Base-by-base conservation (phyloP, 2,797 vertebrate species). In the Tragelaphus oryx region DNA sequence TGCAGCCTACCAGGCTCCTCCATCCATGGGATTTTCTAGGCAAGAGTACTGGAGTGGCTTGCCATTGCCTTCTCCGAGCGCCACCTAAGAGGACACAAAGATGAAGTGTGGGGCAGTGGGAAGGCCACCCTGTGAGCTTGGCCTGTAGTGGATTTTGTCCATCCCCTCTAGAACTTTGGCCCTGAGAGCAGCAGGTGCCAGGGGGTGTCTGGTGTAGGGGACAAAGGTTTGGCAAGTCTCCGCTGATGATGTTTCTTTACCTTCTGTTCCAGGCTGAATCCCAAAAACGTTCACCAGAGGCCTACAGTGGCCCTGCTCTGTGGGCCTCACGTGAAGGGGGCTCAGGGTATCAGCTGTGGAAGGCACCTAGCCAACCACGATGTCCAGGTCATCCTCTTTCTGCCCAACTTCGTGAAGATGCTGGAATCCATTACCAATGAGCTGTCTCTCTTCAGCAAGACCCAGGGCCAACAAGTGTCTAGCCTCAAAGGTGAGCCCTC, bases 371-470 rank as follows among this genome's bases (percentile, higher is more conserved):
- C 99, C 97, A 99, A 99, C 98, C 99, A 99, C 0, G 99, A 99
- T 5, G 99, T 99, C 33, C 99, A 99, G 7, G 98, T 99, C 90
- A 98, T 99, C 95, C 99, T 99, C 82, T 99, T 99, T 97, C 98
- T 99, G 54, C 99, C 99, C 79, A 99, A 99, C 97, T 99, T 99
- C 83, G 99, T 99, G 92, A 99, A 99, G 98, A 99, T 99, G 99
- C 98, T 99, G 26, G 99, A 99, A 94, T 99, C 99, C 1, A 99
- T 99, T 97, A 99, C 99, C 97, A 99, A 99, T 0, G 99, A 99
- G 96, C 97, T 99, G 52, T 99, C 98, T 22, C 99, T 99, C 20
- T 99, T 99, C 95, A 98, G 98, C 98, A 99, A 99, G 98, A 99
- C 99, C 0, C 98, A 99, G 28, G 99, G 99, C 57, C 99, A 99